Base-by-base conservation (phyloP, 2,888 invertebrate genomes). In the Volucella inflata region DNA sequence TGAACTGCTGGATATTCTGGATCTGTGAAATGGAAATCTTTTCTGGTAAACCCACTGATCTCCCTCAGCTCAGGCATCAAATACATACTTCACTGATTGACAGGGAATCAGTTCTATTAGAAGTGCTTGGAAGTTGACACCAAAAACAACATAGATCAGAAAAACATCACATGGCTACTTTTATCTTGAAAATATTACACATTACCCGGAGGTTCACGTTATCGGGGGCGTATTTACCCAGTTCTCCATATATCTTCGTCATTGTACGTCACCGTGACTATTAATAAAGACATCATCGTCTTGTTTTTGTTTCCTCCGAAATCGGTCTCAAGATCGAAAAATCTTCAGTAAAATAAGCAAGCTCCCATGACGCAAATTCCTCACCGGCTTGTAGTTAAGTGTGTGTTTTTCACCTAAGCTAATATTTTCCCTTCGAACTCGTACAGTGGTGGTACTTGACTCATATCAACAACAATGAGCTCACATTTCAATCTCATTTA, bases 281-380 rank as follows among this genome's bases (percentile, higher is more conserved):
- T 8, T 59, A 42, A 44, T 11, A 44, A 44, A 60, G 17, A 42
- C 60, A 16, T 16, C 16, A 55, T 1, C 2, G 2, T 9, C n/a
- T 1, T 67, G 6, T 67, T 53, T 48, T 51, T 21, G 0, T 8
- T 30, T 9, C 2, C 9, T 38, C 11, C 3, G 4, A 36, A 46
- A 46, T 55, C 44, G 16, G 11, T 16, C 55, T 36, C 36, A 36
- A 67, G 30, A 11, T 14, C 48, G 48, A 10, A 44, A 68, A 68
- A 16, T 55, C 55, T 55, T 68, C 68, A 55, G 55, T 46, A 36
- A 21, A 68, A 68, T n/a, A 53, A 72, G 9, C 62, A 62, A 36
- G 16, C 42, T 2, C 8, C 36, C 17, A 36, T 72, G 16, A 60
- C 46, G 16, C 51, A 50, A 51, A 59, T 44, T 72, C 16, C 38